Base-by-base conservation (phyloP, 2,797 vertebrate species). In the Graptemys geographica region DNA sequence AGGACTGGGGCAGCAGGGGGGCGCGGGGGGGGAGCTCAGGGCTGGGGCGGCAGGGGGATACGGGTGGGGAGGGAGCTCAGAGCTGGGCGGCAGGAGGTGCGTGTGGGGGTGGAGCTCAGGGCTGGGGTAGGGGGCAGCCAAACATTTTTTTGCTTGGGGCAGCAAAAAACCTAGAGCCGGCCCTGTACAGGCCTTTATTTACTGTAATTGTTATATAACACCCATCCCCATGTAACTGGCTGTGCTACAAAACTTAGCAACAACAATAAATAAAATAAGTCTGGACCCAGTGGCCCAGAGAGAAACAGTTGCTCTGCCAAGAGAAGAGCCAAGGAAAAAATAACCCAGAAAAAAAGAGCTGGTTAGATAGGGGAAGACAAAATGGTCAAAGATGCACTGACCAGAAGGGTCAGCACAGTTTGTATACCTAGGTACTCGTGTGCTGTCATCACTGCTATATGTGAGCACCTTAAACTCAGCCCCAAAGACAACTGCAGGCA, bases 141-240 rank as follows among this genome's bases (percentile, higher is more conserved):
- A 44, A 44, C 44, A 44, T 44, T 44, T 44, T 44, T 44, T 44
- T 44, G 44, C 44, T 44, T 44, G 44, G 44, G 44, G 44, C 44
- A 44, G 44, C 44, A 44, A 44, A 44, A 44, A 44, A 44, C 44
- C 44, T 8, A 44, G 44, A 44, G 44, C 44, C 44, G 44, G 44
- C 44, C 44, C 44, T 44, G 44, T 44, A 44, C 44, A 44, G 44
- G 44, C 44, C 53, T 59, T 95, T 96, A 95, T 97, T 97, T 96
- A 96, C 96, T 97, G 93, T 97, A 97, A 95, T 96, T 97, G 93
- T 97, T 97, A 97, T 95, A 95, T 96, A 97, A 97, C 96, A 96
- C 93, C 90, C 96, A 90, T 94, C 96, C 95, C 97, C 96, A 96
- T 97, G 96, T 97, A 96, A 96, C 96, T 97, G 97, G 97, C 96